phyloP scores from a whole-genome alignment of 2,113 vertebrate genomes.

The Cricetomys ansorgei region DNA sequence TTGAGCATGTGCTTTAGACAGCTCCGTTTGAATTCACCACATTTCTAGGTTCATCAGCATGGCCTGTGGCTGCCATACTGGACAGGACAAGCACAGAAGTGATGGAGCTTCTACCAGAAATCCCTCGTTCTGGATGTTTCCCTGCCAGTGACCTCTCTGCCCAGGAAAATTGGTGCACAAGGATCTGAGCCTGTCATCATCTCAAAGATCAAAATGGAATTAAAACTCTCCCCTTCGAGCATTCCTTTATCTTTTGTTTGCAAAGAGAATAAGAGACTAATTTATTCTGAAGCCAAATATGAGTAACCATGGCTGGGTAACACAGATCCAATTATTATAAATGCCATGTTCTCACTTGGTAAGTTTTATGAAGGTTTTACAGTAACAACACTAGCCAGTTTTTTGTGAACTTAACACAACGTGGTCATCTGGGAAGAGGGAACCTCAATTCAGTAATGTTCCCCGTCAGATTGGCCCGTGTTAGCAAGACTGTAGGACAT shows the following conservation, averaged over 20 bases:
- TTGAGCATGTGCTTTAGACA: neutral
- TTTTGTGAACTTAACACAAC: neutral
- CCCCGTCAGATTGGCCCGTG: neutral
- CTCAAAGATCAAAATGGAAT: neutral
- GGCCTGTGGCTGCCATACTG: neutral
- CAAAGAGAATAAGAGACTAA: neutral
- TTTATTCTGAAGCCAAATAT: neutral
- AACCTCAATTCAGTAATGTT: neutral
- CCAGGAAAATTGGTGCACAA: neutral
- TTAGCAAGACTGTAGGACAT: neutral
- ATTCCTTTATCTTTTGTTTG: neutral
- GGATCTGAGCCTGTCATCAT: neutral
- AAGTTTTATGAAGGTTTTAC: neutral
- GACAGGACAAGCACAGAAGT: neutral
- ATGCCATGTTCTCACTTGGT: too few species aligned
- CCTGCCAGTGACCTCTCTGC: neutral
- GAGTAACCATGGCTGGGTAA: neutral
- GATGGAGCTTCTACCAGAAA: neutral
- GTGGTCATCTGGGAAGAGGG: neutral
- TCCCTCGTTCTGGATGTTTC: neutral
- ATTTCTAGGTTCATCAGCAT: neutral
- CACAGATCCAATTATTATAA: neutral
- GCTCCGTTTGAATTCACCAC: neutral
- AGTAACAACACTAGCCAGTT: too few species aligned
- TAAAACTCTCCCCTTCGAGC: neutral